Base-by-base conservation (phyloP, 2,797 vertebrate genomes). In the Peromyscus nudipes region DNA sequence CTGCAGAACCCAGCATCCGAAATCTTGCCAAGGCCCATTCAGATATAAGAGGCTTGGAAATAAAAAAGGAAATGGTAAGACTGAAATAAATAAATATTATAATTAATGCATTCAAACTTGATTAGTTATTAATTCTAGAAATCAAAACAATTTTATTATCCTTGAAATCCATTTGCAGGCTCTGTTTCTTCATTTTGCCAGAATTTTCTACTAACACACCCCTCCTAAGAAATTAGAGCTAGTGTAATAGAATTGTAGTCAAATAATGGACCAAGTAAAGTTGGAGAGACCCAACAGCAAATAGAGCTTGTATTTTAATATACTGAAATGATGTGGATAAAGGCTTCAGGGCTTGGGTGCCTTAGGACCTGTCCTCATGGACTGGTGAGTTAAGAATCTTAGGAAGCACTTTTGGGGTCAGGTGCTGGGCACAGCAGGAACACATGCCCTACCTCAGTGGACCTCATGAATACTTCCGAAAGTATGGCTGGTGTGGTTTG, bases 81-180 rank as follows among this genome's bases (percentile, higher is more conserved):
- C 91, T 14, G 52, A 95, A 95, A 96, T 94, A 84, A 97, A 97
- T 92, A 91, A 57, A 94, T 92, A 89, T 90, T 91, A 85, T 92
- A 96, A 97, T 97, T 95, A 94, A 88, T 73, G 57, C 91, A 94
- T 95, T 96, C 87, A 88, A 86, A 90, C 86, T 90, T 83, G 95
- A 96, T 90, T 90, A 93, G 88, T 97, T 93, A 96, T 97, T 97
- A 97, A 94, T 92, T 95, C 83, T 95, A 90, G 82, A 95, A 94
- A 96, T 87, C 83, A 91, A 95, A 96, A 95, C 92, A 93, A 64
- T 96, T 71, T 95, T 89, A 84, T 91, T 89, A 91, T 16, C 55
- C 95, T 98, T 94, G 89, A 97, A 91, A 91, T 91, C 62, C 57
- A 91, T 92, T 91, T 93, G 60, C 57, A 34, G 91, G 75, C 64